A percentile compares a stretch with the other conserved stretches of the same genome.
These are phyloP conservation scores for Bolinopsis microptera DNA, from an alignment of 37 sponge, comb jelly and placozoan genomes.

Conservation along the genomic window DNA sequence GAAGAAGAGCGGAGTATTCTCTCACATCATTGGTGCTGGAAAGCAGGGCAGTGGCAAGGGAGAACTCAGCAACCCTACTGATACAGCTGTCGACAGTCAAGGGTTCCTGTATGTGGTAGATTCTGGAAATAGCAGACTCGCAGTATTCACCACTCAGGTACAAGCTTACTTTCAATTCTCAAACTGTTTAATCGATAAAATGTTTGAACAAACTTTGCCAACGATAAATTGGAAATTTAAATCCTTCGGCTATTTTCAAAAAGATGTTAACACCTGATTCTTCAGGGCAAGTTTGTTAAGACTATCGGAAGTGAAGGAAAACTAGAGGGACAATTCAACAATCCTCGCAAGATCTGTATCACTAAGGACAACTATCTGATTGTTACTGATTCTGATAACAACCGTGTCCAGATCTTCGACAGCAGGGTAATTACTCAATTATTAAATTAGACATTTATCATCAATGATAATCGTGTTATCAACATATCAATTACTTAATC, in stretches of 20 bases:
- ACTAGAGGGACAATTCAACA: constrained; percentile 48
- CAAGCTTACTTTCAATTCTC: too few relatives aligned
- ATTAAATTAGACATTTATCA: not conserved
- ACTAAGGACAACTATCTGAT: constrained; percentile 64
- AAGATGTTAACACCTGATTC: too few relatives aligned
- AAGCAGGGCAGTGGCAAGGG: constrained; percentile 30
- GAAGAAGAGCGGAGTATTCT: constrained; percentile 49
- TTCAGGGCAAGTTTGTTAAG: constrained; percentile 64
- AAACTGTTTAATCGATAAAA: too few relatives aligned
- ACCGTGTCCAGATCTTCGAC: constrained; percentile 64
- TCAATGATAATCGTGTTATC: too few relatives aligned
- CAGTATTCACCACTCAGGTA: constrained; percentile 43
- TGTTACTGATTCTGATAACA: constrained; percentile 54
- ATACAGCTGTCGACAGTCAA: constrained; percentile 47
- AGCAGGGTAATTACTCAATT: not conserved
- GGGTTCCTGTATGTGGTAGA: constrained; percentile 57
- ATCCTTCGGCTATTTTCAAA: too few relatives aligned
- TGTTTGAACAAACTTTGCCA: too few relatives aligned
- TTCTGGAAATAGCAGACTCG: constrained; percentile 32
- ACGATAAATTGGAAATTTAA: too few relatives aligned
- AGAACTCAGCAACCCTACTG: constrained; percentile 64
- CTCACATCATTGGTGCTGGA: constrained; percentile 64
- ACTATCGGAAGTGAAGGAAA: constrained; percentile 58
- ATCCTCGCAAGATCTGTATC: constrained; percentile 40
- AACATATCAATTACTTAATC: too few relatives aligned